Percentiles rank a stretch among this genome's conserved stretches.
Evolutionary conservation across 2,113 vertebrate genomes (phyloP).

Genomic region (Phalacrocorax carbo): DNA sequence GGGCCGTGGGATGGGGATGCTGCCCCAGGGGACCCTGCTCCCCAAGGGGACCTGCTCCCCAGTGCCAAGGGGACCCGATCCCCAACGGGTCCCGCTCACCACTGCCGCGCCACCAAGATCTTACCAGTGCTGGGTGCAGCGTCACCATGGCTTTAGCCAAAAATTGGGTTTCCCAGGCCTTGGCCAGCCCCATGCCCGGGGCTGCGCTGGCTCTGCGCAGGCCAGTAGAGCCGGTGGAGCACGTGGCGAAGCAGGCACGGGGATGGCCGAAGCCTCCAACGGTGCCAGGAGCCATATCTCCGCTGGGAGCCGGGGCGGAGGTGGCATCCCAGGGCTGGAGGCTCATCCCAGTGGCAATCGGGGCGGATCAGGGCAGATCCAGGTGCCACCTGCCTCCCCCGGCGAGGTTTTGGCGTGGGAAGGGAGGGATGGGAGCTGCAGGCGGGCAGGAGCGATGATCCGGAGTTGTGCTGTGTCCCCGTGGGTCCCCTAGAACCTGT

Average conservation of each 20-base stretch:
- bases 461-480: background rate
- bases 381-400: background rate
- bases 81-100: background rate
- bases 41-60: background rate
- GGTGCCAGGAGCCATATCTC: background rate
- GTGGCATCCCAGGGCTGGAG: background rate
- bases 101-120: rapidly evolving
- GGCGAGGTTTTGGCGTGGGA: background rate
- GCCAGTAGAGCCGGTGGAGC: background rate
- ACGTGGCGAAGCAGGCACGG: background rate
- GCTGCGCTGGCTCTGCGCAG: background rate
- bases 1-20: background rate
- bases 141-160: background rate
- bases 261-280: background rate
- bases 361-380: background rate
- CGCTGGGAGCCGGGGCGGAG: background rate
- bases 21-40: too few relatives aligned
- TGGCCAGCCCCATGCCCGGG: rapidly evolving
- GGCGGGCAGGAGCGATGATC: background rate
- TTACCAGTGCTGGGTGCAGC: background rate
- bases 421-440: background rate
- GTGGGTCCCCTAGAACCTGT: background rate
- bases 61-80: too few relatives aligned
- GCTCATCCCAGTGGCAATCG: background rate
- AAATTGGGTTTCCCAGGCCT: background rate